Evolutionary conservation across 2,113 vertebrate genomes (phyloP).

Genomic region (Nettapus auritus): DNA sequence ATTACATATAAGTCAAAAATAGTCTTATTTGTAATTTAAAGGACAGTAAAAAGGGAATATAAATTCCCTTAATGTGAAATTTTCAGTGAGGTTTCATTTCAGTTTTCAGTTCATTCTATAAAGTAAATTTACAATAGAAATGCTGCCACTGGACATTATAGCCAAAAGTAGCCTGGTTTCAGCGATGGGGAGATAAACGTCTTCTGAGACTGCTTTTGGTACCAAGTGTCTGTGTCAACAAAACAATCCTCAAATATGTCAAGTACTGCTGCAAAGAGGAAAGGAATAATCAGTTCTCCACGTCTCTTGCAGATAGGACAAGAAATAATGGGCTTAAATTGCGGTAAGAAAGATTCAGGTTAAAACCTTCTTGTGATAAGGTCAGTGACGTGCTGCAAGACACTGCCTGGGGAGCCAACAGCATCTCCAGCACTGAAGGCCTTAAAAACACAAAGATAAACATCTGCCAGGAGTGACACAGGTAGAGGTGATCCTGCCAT

Average conservation of each 20-base stretch:
- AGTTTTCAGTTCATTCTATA: conserved; percentile 5
- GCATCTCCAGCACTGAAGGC: neutral
- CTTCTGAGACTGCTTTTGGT: conserved; percentile 21
- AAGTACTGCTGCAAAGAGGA: conserved; percentile 24
- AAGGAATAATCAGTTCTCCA: conserved; percentile 22
- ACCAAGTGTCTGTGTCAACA: conserved; percentile 11
- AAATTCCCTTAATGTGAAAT: conserved; percentile 20
- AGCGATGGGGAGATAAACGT: conserved; percentile 4
- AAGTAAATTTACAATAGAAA: conserved; percentile 11
- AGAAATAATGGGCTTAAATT: conserved; percentile 47
- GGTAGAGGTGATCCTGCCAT: neutral
- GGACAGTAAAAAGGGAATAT: conserved; percentile 23
- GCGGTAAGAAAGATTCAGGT: conserved; percentile 12
- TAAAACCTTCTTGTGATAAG: conserved; percentile 38
- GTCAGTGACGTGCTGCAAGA: neutral
- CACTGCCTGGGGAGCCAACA: conserved; percentile 27
- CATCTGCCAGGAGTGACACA: neutral
- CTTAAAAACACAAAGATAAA: conserved; percentile 18
- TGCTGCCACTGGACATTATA: neutral
- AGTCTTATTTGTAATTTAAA: conserved; percentile 37
- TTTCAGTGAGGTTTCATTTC: conserved; percentile 36
- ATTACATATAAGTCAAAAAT: conserved; percentile 9
- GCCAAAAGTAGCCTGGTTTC: conserved; percentile 2
- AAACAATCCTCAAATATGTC: conserved; percentile 17
- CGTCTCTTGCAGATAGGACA: conserved; percentile 1